These are phyloP conservation scores for Aspidiotus destructor DNA, from an alignment of 2,888 invertebrate genomes.

Conservation along the genomic window DNA sequence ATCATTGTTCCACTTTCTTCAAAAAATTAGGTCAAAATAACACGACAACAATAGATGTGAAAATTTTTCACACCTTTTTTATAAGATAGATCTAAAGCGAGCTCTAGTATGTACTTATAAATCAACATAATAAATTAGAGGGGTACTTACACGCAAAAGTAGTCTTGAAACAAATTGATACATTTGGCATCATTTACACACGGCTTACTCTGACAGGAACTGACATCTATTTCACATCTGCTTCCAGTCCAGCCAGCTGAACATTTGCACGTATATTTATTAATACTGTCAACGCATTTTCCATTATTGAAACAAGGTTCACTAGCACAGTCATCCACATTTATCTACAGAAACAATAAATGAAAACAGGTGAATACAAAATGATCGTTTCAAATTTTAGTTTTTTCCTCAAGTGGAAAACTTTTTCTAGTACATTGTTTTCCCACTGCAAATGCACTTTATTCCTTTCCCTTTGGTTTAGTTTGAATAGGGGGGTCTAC, in stretches of 20 bases:
- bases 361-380: not conserved
- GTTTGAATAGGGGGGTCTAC: too few species aligned
- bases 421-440: not conserved
- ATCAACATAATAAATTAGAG: not conserved
- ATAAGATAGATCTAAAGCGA: too few species aligned
- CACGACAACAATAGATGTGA: not conserved
- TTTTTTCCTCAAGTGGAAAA: not conserved
- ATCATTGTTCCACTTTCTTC: not conserved
- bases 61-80: too few species aligned
- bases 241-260: constrained; percentile 77
- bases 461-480: too few species aligned
- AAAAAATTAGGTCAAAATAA: not conserved
- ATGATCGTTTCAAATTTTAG: not conserved
- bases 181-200: constrained; percentile 89
- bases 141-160: constrained; percentile 72
- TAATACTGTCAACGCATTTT: constrained; percentile 74
- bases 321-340: constrained; percentile 77
- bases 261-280: constrained; percentile 71
- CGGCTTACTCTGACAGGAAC: constrained; percentile 72
- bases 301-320: constrained; percentile 84
- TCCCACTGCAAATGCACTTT: not conserved
- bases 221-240: constrained; percentile 77
- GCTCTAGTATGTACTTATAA: too few species aligned
- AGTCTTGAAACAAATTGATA: constrained; percentile 84
- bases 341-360: constrained; percentile 43